Base-by-base conservation (phyloP, 2,797 vertebrate genomes). In the Clarias pachynema region DNA sequence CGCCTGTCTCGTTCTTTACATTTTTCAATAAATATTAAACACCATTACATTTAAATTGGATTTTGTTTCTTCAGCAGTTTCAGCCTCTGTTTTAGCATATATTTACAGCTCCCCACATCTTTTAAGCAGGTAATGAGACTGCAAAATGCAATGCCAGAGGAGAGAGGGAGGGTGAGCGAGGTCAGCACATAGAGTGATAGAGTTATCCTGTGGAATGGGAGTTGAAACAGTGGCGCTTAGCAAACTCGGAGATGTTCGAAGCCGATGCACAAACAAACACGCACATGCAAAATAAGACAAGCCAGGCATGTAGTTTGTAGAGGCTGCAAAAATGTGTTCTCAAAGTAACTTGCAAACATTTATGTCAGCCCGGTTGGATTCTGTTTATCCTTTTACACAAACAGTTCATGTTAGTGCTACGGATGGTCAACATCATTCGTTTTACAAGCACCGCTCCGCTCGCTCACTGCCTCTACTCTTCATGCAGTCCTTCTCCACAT, bases 21-120 rank as follows among this genome's bases (percentile, higher is more conserved):
- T 95, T 95, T 93, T 94, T 93, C 95, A 95, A 96, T 95, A 95
- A 95, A 96, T 96, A 95, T 95, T 95, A 95, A 96, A 95, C 94
- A 94, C 94, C 92, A 94, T 94, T 94, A 95, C 92, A 95, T 94
- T 93, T 93, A 94, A 95, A 96, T 93, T 91, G 94, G 92, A 95
- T 92, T 92, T 94, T 92, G 88, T 92, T 92, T 93, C 87, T 89
- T 89, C 89, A 86, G 89, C 88, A 90, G 88, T 91, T 89, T 89
- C 74, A 75, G 84, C 85, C 83, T 89, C 89, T 92, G 91, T 92
- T 95, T 95, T 94, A 94, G 92, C 94, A 94, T 95, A 91, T 89
- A 94, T 94, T 92, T 93, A 92, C 81, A 81, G 85, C 90, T 87
- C 84, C 89, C 89, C 88, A 89, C 92, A 89, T 93, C 92, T 94